These are phyloP conservation scores for Huso huso DNA, from an alignment of 2,797 vertebrate species.

Conservation along the genomic window DNA sequence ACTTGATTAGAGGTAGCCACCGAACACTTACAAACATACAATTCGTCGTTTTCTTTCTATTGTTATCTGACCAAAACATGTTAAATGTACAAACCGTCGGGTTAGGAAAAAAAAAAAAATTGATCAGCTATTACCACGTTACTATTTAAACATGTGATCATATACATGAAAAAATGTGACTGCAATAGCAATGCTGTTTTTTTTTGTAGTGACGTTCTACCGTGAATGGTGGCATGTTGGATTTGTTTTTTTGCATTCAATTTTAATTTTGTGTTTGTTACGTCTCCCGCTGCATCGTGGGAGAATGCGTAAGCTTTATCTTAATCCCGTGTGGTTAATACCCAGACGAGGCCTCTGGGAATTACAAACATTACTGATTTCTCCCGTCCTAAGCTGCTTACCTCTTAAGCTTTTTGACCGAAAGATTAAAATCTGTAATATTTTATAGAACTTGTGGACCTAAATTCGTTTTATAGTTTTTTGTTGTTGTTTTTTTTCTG, in stretches of 20 bases:
- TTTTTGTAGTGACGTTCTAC: too few relatives aligned
- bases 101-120: too few relatives aligned
- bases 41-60: too few relatives aligned
- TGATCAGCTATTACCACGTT: too few relatives aligned
- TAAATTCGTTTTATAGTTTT: slow-evolving; percentile 17
- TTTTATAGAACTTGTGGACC: slow-evolving; percentile 33
- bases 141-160: too few relatives aligned
- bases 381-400: slow-evolving; percentile 62
- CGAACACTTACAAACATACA: too few relatives aligned
- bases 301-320: slow-evolving; percentile 56
- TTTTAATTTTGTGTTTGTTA: slow-evolving; percentile 21
- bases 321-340: slow-evolving; percentile 52
- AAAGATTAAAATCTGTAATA: slow-evolving; percentile 50
- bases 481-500: neutral
- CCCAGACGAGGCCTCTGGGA: slow-evolving; percentile 25
- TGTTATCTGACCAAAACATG: too few relatives aligned
- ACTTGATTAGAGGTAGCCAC: too few relatives aligned
- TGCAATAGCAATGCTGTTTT: too few relatives aligned
- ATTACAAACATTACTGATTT: slow-evolving; percentile 56
- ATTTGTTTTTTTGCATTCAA: neutral
- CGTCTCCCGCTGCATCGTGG: slow-evolving; percentile 15
- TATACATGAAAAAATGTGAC: too few relatives aligned
- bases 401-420: slow-evolving; percentile 50
- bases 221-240: too few relatives aligned
- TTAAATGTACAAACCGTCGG: too few relatives aligned